Evolutionary conservation across 2,113 vertebrate genomes (phyloP), one percentile per base, ranked within the genome.

Genomic region (Lamprologus sp.): DNA sequence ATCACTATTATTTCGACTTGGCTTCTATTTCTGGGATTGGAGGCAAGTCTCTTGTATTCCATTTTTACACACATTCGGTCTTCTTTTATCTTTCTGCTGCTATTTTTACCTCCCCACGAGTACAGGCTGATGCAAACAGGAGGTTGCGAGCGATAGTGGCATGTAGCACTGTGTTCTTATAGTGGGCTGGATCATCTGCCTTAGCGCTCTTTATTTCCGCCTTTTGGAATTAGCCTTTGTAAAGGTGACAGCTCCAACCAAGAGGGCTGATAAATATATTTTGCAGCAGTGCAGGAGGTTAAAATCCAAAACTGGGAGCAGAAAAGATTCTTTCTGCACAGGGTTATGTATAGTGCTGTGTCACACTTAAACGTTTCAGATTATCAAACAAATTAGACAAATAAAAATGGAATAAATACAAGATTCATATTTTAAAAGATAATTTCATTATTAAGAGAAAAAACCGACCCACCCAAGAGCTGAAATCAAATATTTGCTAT

Each of bases 101-200:
- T 93, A 93, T 93, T 94, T 94, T 92, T 91, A 60, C 55, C 40
- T 54, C 47, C 33, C 68, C 73, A 65, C 42, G 35, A 56, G 40
- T 31, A 75, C 7, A 73, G 31, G 33, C 37, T 26, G 56, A 86
- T 82, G 75, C 42, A 63, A 73, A 58, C 28, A 40, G 42, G 31
- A 40, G 26, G 37, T 47, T 23, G 31, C 85, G 60, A 83, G 47
- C 37, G 75, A 79, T 77, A 68, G 79, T 45, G 60, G 15, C 51
- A 75, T 60, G 79, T 90, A 51, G 19, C 54, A 40, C 53, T 81
- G 81, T 84, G 86, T 87, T 70, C 37, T 77, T 13, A 12, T 42
- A 26, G 26, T 2, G 3, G 17, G 45, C 56, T 70, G 19, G 17
- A 70, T 80, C 10, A 11, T 56, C 65, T 80, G 37, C 56, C 75